Evolutionary conservation across 2,113 vertebrate species (phyloP), one percentile per base, ranked within the genome.

Genomic region (Clupea harengus): DNA sequence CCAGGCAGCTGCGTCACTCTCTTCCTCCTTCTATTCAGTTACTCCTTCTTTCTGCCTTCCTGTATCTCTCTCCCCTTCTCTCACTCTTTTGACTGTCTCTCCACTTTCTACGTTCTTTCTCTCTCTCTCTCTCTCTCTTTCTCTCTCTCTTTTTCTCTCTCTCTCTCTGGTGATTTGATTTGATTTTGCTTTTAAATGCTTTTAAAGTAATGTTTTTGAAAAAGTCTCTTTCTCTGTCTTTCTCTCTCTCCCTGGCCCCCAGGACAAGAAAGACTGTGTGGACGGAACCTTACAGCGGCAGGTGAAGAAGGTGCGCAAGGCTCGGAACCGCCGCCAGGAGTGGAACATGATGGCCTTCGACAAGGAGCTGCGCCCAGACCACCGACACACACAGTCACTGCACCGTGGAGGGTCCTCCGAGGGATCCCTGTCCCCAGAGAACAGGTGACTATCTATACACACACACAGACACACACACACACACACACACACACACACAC

Each of bases 331-430:
- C 93, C 96, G 98, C 45, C 98, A 99, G 92, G 98, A 99, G 91
- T 99, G 98, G 98, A 99, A 97, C 93, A 99, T 99, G 96, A 97
- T 99, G 98, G 98, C 98, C 6, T 97, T 98, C 95, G 98, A 99
- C 95, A 99, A 99, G 94, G 98, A 99, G 94, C 96, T 99, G 94
- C 96, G 98, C 94, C 98, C 98, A 20, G 98, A 99, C 94, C 95
- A 97, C 94, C 96, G 98, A 90, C 96, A 98, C 90, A 97, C 97
- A 89, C 98, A 99, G 90, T 97, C 96, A 90, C 89, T 97, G 86
- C 97, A 96, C 96, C 96, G 97, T 87, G 97, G 96, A 89, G 96
- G 96, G 0, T 97, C 97, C 88, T 98, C 97, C 75, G 98, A 99
- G 93, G 97, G 97, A 91, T 99, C 98, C 0, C 93, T 99, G 95